Percentiles rank a stretch among this genome's conserved stretches.
These are phyloP conservation scores for Stictonetta naevosa DNA, from an alignment of 2,113 vertebrate species.

Conservation along the genomic window DNA sequence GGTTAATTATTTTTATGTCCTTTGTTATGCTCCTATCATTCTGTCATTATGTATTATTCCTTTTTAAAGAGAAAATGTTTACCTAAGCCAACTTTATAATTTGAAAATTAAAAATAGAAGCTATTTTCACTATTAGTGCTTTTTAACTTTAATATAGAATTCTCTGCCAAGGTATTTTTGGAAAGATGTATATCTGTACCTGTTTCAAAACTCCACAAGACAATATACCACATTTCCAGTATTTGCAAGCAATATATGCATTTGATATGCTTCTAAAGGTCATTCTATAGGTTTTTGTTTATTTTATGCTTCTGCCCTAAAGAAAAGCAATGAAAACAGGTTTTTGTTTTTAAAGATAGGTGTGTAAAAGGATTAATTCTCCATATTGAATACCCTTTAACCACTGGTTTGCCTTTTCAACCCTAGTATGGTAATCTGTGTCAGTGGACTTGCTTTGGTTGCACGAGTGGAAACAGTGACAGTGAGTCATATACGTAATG, in stretches of 20 bases:
- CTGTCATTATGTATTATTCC: neutral
- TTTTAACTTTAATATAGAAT: neutral
- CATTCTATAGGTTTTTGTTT: neutral
- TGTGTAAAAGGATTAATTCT: neutral
- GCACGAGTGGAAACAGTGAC: neutral
- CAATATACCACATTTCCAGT: neutral
- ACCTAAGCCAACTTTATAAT: neutral
- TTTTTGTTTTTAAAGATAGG: neutral
- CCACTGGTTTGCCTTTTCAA: neutral
- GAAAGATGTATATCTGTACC: neutral
- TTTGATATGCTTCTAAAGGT: neutral
- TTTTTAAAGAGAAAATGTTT: neutral
- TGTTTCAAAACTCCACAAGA: neutral
- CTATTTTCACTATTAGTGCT: neutral
- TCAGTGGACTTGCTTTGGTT: neutral
- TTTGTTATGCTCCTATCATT: neutral
- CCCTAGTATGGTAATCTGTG: neutral
- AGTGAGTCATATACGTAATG: neutral
- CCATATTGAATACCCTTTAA: neutral
- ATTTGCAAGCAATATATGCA: neutral
- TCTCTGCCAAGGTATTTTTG: neutral
- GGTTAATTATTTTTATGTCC: neutral
- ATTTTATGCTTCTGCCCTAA: neutral
- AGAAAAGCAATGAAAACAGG: neutral
- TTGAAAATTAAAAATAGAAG: neutral